A percentile compares a stretch with the other conserved stretches of the same genome.
Evolutionary conservation across 2,888 invertebrate species (phyloP).

Genomic region (Acanthosepion pharaonis): DNA sequence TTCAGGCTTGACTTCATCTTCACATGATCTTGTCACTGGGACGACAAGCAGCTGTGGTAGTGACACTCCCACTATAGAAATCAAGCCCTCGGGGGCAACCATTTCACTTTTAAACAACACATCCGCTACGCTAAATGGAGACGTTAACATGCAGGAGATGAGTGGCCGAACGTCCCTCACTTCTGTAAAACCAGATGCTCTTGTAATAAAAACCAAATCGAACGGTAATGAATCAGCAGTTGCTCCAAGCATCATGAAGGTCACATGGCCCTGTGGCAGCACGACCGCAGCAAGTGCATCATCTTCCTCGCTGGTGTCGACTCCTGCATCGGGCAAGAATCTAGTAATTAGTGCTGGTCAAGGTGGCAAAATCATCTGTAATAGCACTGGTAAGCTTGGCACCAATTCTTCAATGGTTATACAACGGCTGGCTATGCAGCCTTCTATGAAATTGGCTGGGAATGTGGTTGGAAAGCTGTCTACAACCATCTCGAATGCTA

Average conservation of each 20-base stretch:
- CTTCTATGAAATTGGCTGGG: constrained; percentile 58
- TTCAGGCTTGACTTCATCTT: not conserved
- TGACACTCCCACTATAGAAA: not conserved
- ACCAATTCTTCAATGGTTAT: constrained; percentile 64
- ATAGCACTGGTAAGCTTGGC: constrained; percentile 53
- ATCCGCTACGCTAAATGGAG: constrained; percentile 47
- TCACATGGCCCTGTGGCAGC: constrained; percentile 61
- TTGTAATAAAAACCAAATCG: constrained; percentile 56
- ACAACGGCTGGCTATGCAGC: constrained; percentile 59
- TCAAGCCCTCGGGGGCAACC: constrained; percentile 73
- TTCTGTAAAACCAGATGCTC: constrained; percentile 54
- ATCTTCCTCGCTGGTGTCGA: constrained; percentile 43
- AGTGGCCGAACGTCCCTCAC: constrained; percentile 51
- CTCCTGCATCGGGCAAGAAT: constrained; percentile 60
- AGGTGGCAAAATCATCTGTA: constrained; percentile 51
- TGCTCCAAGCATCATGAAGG: constrained; percentile 62
- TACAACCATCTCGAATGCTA: constrained; percentile 52
- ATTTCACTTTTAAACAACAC: constrained; percentile 67
- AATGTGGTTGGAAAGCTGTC: constrained; percentile 54
- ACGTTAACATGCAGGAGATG: constrained; percentile 49
- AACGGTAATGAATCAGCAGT: constrained; percentile 56
- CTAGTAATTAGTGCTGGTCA: constrained; percentile 64
- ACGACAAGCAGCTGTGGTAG: not conserved
- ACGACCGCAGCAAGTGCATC: not conserved
- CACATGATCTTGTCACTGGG: not conserved